phyloP scores from a whole-genome alignment of 1,140 invertebrate genomes.

The Brachionus sp. region DNA sequence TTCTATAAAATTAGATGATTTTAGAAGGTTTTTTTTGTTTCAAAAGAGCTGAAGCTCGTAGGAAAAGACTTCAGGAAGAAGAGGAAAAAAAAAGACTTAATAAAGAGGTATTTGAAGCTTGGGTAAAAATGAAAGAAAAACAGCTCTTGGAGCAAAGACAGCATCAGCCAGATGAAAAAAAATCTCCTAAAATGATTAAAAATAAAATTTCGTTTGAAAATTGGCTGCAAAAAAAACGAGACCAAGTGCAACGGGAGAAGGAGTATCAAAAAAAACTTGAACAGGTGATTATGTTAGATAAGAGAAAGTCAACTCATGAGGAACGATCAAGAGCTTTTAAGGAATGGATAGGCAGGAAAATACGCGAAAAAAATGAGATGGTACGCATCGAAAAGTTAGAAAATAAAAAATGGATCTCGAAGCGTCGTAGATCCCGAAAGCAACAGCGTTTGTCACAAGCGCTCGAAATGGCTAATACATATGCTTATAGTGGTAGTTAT shows the following conservation, averaged over 20 bases:
- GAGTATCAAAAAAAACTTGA: slow-evolving; percentile 42
- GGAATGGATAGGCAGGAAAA: slow-evolving; percentile 22
- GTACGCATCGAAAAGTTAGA: slow-evolving; percentile 1
- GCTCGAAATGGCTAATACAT: slow-evolving; percentile 41
- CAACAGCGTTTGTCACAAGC: slow-evolving; percentile 42
- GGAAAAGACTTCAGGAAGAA: slow-evolving; percentile 23
- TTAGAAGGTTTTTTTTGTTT: not conserved
- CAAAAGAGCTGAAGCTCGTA: not conserved
- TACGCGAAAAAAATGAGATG: slow-evolving; percentile 7
- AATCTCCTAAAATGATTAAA: not conserved
- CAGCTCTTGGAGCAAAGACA: not conserved
- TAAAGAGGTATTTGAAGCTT: slow-evolving; percentile 5
- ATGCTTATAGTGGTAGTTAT: slow-evolving; percentile 16
- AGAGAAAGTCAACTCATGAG: not conserved
- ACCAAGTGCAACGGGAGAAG: not conserved
- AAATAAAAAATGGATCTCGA: slow-evolving; percentile 32
- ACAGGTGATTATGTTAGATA: slow-evolving; percentile 18
- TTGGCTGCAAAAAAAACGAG: slow-evolving; percentile 37
- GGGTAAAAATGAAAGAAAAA: slow-evolving; percentile 37
- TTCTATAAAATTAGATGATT: not conserved
- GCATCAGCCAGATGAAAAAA: not conserved
- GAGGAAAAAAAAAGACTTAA: slow-evolving; percentile 16
- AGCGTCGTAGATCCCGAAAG: slow-evolving; percentile 20
- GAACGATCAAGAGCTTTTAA: slow-evolving; percentile 25
- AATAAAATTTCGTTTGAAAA: not conserved